A percentile compares a stretch with the other conserved stretches of the same genome.
Evolutionary conservation across 2,797 vertebrate species (phyloP).

Genomic region (Phalanger gymnotis): DNA sequence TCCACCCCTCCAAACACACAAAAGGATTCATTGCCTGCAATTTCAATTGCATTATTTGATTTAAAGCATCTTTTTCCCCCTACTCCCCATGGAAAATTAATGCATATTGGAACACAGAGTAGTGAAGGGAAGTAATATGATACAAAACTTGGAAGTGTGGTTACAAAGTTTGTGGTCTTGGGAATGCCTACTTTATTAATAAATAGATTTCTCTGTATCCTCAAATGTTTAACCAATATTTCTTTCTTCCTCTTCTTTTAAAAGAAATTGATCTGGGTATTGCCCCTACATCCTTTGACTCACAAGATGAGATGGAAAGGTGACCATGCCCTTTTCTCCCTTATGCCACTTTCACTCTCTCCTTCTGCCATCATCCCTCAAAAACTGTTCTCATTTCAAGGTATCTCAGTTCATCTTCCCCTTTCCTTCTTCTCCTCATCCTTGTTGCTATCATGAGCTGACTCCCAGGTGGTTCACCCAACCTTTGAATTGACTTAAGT

Average conservation of each 20-base stretch:
- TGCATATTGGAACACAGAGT: not conserved
- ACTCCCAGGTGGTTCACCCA: not conserved
- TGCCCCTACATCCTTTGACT: not conserved
- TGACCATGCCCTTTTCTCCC: not conserved
- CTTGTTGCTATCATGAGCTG: not conserved
- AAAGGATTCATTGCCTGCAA: not conserved
- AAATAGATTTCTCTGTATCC: not conserved
- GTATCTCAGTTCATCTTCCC: not conserved
- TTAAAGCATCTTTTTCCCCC: not conserved
- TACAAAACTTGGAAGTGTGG: not conserved
- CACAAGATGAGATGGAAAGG: not conserved
- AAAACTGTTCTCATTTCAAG: not conserved
- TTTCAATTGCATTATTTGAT: not conserved
- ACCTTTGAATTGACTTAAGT: not conserved
- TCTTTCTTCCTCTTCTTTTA: not conserved
- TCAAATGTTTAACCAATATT: not conserved
- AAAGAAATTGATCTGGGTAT: not conserved
- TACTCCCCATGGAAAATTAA: not conserved
- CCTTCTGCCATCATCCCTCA: not conserved
- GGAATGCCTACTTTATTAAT: not conserved
- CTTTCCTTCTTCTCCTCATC: not conserved
- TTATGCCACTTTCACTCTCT: not conserved
- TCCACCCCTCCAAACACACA: not conserved
- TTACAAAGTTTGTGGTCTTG: not conserved
- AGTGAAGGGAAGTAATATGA: not conserved